Base-by-base conservation (phyloP, 1,140 invertebrate species). In the Aricia agestis region DNA sequence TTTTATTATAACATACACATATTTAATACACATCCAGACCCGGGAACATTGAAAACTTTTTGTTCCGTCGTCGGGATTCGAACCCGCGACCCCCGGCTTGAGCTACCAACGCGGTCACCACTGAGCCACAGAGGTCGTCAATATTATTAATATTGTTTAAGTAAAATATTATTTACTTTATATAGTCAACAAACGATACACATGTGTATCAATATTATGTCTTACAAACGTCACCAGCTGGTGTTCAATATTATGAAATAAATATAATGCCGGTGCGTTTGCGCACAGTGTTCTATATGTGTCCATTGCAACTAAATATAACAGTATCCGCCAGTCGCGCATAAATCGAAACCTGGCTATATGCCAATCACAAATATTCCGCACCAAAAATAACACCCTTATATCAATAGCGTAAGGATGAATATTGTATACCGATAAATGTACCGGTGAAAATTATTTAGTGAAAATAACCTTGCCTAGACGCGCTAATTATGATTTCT, bases 281-380 rank as follows among this genome's bases (percentile, higher is more conserved):
- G 71, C 76, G 70, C 75, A 74, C 71, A 75, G 5, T 76, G 77
- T 78, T 82, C 78, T 81, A 80, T 81, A 77, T 78, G 67, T 41
- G 72, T 61, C 68, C 73, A 71, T 52, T 75, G 72, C 78, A 77
- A 72, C 77, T 78, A 76, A 78, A 78, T 81, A 77, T 82, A 82
- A 81, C 80, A 72, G 81, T 84, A 82, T 82, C 80, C 79, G 77
- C 78, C 76, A 76, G 77, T 71, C 74, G 72, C 70, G 77, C 76
- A 79, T 82, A 81, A 82, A 82, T 83, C 70, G 65, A 74, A 78
- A 77, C 75, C 79, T 84, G 83, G 83, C 78, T 68, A 72, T 57
- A 45, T 59, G 83, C 83, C 83, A 84, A 76, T 69, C 18, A 67
- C 45, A 65, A 13, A 32, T 18, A 31, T 70, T 36, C 36, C 1